phyloP scores from a whole-genome alignment of 2,888 invertebrate genomes.

The Eilema sororculum region DNA sequence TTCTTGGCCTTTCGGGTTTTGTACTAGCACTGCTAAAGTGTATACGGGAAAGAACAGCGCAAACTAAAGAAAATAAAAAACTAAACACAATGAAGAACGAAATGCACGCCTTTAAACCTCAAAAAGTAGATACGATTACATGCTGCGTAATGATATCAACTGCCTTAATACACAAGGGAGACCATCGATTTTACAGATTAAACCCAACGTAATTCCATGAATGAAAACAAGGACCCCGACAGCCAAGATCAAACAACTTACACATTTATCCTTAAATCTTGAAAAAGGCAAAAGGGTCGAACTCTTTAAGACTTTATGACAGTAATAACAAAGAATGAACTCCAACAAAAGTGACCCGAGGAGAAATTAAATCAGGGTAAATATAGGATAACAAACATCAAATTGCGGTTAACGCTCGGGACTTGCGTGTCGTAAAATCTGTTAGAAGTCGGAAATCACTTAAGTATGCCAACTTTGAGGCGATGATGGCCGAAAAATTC shows the following conservation, averaged over 20 bases:
- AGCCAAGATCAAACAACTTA: conserved; percentile 43
- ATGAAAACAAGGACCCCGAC: conserved; percentile 29
- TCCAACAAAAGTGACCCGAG: conserved; percentile 25
- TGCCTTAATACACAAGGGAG: not conserved
- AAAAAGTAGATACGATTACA: not conserved
- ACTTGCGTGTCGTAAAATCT: conserved; percentile 38
- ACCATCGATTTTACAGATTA: conserved; percentile 34
- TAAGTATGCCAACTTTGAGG: conserved; percentile 41
- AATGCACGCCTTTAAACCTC: not conserved
- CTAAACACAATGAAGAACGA: no score
- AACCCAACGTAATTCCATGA: conserved; percentile 38
- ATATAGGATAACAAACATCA: conserved; percentile 38
- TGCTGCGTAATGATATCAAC: not conserved
- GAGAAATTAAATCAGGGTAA: conserved; percentile 43
- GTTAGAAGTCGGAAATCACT: conserved; percentile 43
- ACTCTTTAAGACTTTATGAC: conserved; percentile 42
- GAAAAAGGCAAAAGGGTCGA: conserved; percentile 35
- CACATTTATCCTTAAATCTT: conserved; percentile 38
- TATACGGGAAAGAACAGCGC: not conserved
- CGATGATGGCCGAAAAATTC: conserved; percentile 49
- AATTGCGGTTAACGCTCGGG: conserved; percentile 27
- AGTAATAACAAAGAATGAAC: conserved; percentile 29
- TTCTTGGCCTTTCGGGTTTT: no score
- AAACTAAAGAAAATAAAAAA: no score
- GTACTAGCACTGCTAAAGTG: no score